These are phyloP conservation scores for Cirrhinus mrigala DNA, from an alignment of 2,797 vertebrate genomes.

Conservation along the genomic window DNA sequence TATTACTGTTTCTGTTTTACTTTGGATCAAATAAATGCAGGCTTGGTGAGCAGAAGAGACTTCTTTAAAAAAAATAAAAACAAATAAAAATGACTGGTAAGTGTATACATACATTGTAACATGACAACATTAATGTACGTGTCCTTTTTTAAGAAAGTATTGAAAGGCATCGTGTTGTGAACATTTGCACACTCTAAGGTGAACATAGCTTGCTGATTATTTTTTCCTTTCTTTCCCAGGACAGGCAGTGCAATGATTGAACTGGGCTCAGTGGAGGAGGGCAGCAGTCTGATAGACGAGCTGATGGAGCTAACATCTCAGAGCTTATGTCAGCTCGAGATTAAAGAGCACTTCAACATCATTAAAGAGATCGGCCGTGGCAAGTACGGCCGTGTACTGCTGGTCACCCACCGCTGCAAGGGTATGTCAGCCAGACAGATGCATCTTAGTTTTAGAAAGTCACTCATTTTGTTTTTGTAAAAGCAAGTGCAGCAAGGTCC, in stretches of 20 bases:
- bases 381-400: slow-evolving; percentile 81
- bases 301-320: slow-evolving; percentile 82
- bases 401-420: slow-evolving; percentile 81
- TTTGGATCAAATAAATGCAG: too few species aligned
- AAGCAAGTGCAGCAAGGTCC: too few species aligned
- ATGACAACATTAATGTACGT: too few species aligned
- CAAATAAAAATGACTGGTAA: too few species aligned
- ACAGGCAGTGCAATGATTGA: slow-evolving; percentile 72
- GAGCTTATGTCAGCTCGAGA: slow-evolving; percentile 78
- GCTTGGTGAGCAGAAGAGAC: too few species aligned
- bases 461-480: background rate
- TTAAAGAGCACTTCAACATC: slow-evolving; percentile 81
- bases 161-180: background rate
- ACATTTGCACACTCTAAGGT: background rate
- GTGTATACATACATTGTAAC: too few species aligned
- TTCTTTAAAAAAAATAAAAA: too few species aligned
- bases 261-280: slow-evolving; percentile 67
- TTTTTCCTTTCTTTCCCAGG: background rate
- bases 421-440: slow-evolving; percentile 65
- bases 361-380: slow-evolving; percentile 84
- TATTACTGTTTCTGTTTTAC: too few species aligned
- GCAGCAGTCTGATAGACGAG: slow-evolving; percentile 80
- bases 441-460: background rate
- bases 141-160: too few species aligned
- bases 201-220: background rate